These are phyloP conservation scores for Myiothlypis coronata DNA, from an alignment of 2,797 vertebrate genomes.

Conservation along the genomic window DNA sequence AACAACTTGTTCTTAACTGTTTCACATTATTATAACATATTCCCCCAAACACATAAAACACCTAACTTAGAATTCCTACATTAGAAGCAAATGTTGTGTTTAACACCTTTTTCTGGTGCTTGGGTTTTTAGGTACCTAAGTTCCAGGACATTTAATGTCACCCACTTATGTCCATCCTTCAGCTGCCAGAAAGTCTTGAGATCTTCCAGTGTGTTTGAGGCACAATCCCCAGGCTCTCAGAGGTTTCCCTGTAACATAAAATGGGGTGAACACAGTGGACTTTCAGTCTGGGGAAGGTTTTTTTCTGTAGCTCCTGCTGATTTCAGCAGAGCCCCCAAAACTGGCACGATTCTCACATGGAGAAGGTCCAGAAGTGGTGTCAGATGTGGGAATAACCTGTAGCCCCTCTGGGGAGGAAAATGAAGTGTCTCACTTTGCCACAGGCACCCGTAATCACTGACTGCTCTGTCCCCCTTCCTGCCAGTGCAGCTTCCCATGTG, in stretches of 20 bases:
- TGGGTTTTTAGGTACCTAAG: not conserved
- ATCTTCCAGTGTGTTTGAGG: not conserved
- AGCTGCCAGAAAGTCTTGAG: not conserved
- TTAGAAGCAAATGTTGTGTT: not conserved
- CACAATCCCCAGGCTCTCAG: not conserved
- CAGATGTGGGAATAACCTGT: not conserved
- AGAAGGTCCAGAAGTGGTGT: not conserved
- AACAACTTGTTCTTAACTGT: not conserved
- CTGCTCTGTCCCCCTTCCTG: not conserved
- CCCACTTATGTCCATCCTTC: not conserved
- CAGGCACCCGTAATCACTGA: not conserved
- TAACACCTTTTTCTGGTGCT: not conserved
- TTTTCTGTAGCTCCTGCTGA: not conserved
- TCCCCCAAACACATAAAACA: not conserved
- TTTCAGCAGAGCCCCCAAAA: not conserved
- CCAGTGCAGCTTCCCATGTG: rapidly evolving
- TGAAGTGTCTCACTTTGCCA: not conserved
- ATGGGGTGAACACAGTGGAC: not conserved
- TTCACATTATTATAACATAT: not conserved
- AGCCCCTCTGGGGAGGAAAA: not conserved
- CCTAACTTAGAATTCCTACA: not conserved
- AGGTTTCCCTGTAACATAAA: not conserved
- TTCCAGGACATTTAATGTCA: not conserved
- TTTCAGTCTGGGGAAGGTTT: not conserved
- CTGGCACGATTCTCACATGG: rapidly evolving